Percentiles rank a stretch among this genome's conserved stretches.
phyloP scores from a whole-genome alignment of 2,113 vertebrate genomes.

The Balaeniceps rex region DNA sequence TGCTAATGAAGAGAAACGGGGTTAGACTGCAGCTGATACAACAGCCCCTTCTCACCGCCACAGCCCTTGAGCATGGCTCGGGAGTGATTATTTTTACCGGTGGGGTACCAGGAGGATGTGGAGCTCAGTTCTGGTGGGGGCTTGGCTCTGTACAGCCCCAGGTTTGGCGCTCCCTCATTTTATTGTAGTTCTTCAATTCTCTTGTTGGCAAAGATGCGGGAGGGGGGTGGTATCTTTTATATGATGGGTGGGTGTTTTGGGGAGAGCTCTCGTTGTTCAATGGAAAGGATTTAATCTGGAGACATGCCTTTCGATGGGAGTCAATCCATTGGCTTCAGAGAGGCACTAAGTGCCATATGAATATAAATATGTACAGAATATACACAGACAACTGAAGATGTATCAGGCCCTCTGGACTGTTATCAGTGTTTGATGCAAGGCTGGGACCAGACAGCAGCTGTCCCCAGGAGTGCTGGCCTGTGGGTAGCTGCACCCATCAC shows the following conservation, averaged over 20 bases:
- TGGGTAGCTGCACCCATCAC: background rate
- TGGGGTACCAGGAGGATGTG: background rate
- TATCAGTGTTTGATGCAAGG: background rate
- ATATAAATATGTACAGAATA: background rate
- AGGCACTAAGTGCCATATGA: background rate
- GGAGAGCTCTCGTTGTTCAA: background rate
- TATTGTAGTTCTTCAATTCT: background rate
- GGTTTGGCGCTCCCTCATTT: background rate
- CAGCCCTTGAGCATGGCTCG: background rate
- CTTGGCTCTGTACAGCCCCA: rapidly evolving
- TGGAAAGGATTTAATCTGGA: background rate
- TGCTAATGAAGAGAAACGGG: background rate
- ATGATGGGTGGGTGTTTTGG: background rate
- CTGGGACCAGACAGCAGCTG: background rate
- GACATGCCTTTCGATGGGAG: rapidly evolving
- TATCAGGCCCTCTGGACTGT: background rate
- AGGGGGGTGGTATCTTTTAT: no score
- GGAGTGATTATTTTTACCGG: background rate
- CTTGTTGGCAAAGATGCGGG: background rate
- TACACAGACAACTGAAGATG: background rate
- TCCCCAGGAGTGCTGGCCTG: background rate
- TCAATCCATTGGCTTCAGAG: background rate
- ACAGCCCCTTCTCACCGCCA: background rate
- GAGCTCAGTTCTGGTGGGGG: background rate
- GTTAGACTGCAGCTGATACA: background rate